Evolutionary conservation across 2,113 vertebrate genomes (phyloP), one percentile per base, ranked within the genome.

Genomic region (Glaucidium brasilianum): DNA sequence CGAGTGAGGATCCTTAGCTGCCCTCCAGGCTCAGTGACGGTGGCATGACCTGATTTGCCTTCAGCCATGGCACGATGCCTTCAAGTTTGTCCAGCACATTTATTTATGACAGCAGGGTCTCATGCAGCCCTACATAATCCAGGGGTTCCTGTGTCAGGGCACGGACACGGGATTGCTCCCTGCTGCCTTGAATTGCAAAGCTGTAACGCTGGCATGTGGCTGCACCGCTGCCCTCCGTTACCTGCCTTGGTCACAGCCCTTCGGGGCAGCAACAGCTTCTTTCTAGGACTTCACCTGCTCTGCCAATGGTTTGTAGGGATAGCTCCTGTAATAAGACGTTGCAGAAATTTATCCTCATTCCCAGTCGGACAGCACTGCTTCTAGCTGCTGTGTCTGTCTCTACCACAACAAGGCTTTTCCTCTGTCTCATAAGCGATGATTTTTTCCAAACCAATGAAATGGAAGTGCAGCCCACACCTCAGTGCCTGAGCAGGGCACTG

Each of bases 191-290:
- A 62, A n/a, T 22, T 35, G 81, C 49, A 35, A 45, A 66, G 34
- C 34, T 30, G 7, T 52, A 17, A 15, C 52, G 25, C 14, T 3
- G 30, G 41, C 21, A 29, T 2, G 3, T 22, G 0, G 1, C 21
- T 56, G 56, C 35, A 34, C 30, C 52, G 8, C 2, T 37, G 47
- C 20, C 30, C 35, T 59, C 47, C 3, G 2, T 18, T n/a, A 39
- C 17, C 32, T 58, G 27, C 23, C 20, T n/a, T 3, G 23, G 22
- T 25, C 43, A 58, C 34, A 39, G 27, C 56, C 58, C 49, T 15
- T 9, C 13, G 19, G 18, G 29, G 11, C 59, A 39, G 7, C 16
- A 26, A 41, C 2, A 2, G 6, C 43, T 71, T 66, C 59, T 34
- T n/a, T 37, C 8, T 21, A 22, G 53, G 67, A 25, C 39, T 32